A percentile compares a stretch with the other conserved stretches of the same genome.
Evolutionary conservation across 2,113 vertebrate genomes (phyloP).

Genomic region (Onychostruthus taczanowskii): DNA sequence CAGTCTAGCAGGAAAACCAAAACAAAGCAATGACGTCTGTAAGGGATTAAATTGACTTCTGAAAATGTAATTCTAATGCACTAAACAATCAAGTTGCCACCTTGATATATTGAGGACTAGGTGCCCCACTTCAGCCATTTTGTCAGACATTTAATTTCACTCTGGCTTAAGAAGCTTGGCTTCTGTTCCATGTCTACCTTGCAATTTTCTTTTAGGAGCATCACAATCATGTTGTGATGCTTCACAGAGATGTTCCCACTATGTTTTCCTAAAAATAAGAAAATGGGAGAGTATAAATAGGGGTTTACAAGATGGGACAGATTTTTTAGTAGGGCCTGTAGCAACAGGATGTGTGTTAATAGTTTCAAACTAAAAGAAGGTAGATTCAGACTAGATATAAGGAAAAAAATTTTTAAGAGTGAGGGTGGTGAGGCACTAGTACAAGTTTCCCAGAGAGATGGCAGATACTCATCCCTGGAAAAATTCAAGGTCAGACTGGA

Average conservation of each 20-base stretch:
- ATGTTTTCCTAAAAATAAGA: neutral
- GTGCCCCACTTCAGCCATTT: neutral
- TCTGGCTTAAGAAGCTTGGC: neutral
- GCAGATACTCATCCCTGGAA: neutral
- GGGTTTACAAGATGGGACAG: neutral
- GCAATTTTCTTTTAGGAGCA: neutral
- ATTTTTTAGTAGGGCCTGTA: neutral
- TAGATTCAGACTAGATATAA: neutral
- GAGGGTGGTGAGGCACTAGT: neutral
- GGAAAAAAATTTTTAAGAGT: neutral
- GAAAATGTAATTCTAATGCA: neutral
- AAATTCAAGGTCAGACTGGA: neutral
- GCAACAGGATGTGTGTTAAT: neutral
- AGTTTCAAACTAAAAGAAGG: neutral
- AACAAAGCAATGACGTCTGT: neutral
- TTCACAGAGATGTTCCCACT: neutral
- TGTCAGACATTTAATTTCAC: neutral
- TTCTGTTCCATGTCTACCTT: neutral
- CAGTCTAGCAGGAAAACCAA: neutral
- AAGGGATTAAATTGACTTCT: neutral
- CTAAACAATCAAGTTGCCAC: neutral
- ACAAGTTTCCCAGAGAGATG: neutral
- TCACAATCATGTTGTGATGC: neutral
- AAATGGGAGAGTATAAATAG: neutral
- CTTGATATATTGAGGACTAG: neutral